A percentile compares a stretch with the other conserved stretches of the same genome.
Conservation (phyloP, 2,797 vertebrate species). For the Dicrostonyx torquatus region DNA sequence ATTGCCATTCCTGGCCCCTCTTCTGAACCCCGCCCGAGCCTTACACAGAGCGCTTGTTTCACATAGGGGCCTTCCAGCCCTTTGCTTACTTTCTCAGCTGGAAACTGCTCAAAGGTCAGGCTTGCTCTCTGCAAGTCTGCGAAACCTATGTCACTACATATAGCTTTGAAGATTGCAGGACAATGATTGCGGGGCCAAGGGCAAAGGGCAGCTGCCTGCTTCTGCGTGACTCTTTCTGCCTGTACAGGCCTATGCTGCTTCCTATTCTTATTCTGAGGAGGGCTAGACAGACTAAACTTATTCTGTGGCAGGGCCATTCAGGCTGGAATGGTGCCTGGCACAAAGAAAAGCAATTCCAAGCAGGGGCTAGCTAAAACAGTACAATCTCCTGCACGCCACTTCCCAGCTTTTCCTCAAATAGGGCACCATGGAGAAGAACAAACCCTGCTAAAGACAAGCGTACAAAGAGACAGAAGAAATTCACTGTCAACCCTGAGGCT, state of each 20-base stretch:
- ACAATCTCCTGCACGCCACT: not conserved
- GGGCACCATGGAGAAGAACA: not conserved
- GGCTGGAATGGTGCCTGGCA: not conserved
- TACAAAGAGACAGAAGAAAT: not conserved
- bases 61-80: not conserved
- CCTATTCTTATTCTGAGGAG: not conserved
- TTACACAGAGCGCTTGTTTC: not conserved
- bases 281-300: too few relatives aligned
- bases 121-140: not conserved
- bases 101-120: conserved; percentile 13
- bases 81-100: not conserved
- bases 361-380: not conserved
- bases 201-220: not conserved
- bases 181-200: not conserved
- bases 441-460: not conserved
- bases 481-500: not conserved
- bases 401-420: not conserved
- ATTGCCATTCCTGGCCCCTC: not conserved
- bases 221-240: not conserved
- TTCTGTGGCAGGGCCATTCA: not conserved
- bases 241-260: not conserved
- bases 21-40: not conserved
- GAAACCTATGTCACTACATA: not conserved
- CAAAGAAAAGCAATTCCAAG: conserved; percentile 2
- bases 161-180: not conserved